phyloP scores from a whole-genome alignment of 2,888 invertebrate genomes.

The Sycophila texana region DNA sequence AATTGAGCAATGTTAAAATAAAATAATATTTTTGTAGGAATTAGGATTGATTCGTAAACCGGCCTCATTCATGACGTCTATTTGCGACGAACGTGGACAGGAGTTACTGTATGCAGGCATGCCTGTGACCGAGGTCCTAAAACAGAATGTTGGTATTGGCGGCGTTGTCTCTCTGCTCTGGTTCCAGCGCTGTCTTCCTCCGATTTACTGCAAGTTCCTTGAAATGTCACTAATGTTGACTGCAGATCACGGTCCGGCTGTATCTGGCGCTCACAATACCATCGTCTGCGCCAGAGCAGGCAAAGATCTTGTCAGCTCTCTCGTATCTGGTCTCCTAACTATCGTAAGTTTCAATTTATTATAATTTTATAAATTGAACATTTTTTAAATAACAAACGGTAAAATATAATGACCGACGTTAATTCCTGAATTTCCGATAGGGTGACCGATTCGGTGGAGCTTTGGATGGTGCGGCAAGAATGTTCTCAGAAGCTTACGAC shows the following conservation, averaged over 20 bases:
- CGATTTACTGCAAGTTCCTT: constrained; percentile 96
- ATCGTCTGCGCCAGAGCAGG: constrained; percentile 98
- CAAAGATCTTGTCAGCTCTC: constrained; percentile 96
- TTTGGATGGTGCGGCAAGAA: constrained; percentile 96
- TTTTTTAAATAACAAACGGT: no score
- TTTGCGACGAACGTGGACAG: constrained; percentile 98
- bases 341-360: constrained; percentile 83
- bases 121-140: constrained; percentile 90
- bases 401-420: not conserved
- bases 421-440: constrained; percentile 75
- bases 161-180: constrained; percentile 97
- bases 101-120: constrained; percentile 98
- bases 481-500: constrained; percentile 98
- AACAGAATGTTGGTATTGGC: constrained; percentile 96
- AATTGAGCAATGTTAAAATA: no score
- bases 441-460: constrained; percentile 99
- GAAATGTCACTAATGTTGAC: constrained; percentile 99
- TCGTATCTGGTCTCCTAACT: constrained; percentile 96
- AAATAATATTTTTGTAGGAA: constrained; percentile 80
- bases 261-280: constrained; percentile 98
- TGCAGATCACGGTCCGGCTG: constrained; percentile 99
- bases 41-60: constrained; percentile 98
- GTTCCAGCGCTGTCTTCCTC: constrained; percentile 98
- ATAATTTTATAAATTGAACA: no score
- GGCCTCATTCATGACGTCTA: constrained; percentile 99